Evolutionary conservation across 2,797 vertebrate species (phyloP).

Genomic region (Euthynnus affinis): DNA sequence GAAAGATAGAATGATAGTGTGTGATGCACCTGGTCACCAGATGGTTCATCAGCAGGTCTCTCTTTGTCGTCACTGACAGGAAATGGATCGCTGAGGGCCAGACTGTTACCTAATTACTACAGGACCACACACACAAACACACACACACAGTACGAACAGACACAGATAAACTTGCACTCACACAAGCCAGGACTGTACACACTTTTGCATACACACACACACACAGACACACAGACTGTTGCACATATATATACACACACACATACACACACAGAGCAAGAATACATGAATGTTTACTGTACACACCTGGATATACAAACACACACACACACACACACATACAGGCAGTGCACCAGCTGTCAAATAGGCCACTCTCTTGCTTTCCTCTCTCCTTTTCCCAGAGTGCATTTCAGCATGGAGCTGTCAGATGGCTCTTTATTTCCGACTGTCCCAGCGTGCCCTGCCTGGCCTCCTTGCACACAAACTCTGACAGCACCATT

Average conservation of each 20-base stretch:
- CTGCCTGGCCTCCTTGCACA: constrained; percentile 36
- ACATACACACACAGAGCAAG: background rate
- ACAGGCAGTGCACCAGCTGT: constrained; percentile 46
- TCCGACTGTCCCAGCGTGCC: constrained; percentile 53
- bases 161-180: constrained; percentile 6
- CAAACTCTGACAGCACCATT: constrained; percentile 38
- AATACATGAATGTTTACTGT: constrained; percentile 3
- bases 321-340: constrained; percentile 22
- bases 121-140: constrained; percentile 44
- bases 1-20: background rate
- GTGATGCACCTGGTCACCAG: constrained; percentile 76
- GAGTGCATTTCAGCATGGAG: constrained; percentile 69
- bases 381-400: constrained; percentile 59
- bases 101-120: constrained; percentile 73
- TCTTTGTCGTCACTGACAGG: constrained; percentile 75
- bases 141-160: background rate
- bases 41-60: constrained; percentile 80
- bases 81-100: constrained; percentile 77
- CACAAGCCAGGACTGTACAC: constrained; percentile 20
- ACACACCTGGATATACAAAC: constrained; percentile 27
- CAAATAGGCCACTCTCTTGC: constrained; percentile 59
- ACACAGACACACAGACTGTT: no score
- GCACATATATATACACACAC: no score
- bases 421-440: constrained; percentile 74
- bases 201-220: constrained; percentile 12